These are phyloP conservation scores for Amblyteles armatorius DNA, from an alignment of 2,888 invertebrate species.

Conservation along the genomic window DNA sequence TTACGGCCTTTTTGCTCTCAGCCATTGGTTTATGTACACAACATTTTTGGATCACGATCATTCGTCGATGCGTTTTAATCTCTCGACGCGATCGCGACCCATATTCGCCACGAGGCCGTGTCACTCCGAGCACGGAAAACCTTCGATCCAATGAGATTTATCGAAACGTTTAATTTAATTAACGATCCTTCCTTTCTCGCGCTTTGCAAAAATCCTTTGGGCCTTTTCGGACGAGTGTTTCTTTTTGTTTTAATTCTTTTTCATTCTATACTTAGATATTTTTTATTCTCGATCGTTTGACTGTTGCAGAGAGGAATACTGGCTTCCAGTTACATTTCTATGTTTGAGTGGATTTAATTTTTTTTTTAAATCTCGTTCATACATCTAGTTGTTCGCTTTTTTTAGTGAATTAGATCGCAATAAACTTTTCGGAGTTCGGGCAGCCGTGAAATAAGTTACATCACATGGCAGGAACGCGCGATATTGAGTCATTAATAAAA, in stretches of 20 bases:
- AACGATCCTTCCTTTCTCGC: slow-evolving; percentile 8
- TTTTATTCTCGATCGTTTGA: not conserved
- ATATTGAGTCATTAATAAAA: not conserved
- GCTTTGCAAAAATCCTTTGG: not conserved
- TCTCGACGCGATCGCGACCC: not conserved
- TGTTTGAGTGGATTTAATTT: not conserved
- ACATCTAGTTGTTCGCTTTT: too few species aligned
- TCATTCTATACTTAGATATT: not conserved
- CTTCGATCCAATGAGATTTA: slow-evolving; percentile 41
- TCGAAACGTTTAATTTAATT: slow-evolving; percentile 25
- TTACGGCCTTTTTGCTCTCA: not conserved
- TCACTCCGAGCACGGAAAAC: slow-evolving; percentile 16
- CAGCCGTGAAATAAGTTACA: slow-evolving; percentile 2
- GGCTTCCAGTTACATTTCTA: not conserved
- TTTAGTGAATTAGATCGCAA: not conserved
- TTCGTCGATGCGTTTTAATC: slow-evolving; percentile 11
- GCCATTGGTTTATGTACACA: not conserved
- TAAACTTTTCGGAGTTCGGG: slow-evolving; percentile 1
- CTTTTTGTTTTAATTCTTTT: not conserved
- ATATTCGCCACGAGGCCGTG: slow-evolving; percentile 22
- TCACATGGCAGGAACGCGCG: not conserved
- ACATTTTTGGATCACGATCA: slow-evolving; percentile 11
- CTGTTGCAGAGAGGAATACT: not conserved
- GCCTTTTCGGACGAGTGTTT: not conserved
- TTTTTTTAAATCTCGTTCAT: too few species aligned